A percentile compares a stretch with the other conserved stretches of the same genome.
These are phyloP conservation scores for Acanthisitta chloris DNA, from an alignment of 2,113 vertebrate genomes.

Conservation along the genomic window DNA sequence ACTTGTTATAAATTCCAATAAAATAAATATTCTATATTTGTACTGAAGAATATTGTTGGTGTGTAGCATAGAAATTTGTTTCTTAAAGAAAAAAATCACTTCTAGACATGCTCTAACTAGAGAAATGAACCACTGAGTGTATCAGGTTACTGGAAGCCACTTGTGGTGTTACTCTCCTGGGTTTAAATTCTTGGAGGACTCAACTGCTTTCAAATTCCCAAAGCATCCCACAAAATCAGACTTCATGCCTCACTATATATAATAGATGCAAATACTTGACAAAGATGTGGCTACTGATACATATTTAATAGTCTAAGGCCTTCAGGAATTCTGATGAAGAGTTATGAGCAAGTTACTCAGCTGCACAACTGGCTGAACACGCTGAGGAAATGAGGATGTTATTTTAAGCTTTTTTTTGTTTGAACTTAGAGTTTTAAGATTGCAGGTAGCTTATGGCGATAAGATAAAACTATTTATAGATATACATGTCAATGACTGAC, in stretches of 20 bases:
- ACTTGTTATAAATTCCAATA: background rate
- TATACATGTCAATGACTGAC: background rate
- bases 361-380: background rate
- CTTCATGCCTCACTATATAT: background rate
- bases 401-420: background rate
- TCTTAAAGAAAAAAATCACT: no score
- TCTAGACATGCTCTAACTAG: background rate
- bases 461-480: background rate
- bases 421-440: background rate
- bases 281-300: background rate
- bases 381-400: background rate
- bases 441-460: background rate
- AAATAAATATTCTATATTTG: background rate
- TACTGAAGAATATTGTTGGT: background rate
- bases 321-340: background rate
- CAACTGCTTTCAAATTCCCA: background rate
- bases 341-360: background rate
- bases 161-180: background rate
- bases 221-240: background rate
- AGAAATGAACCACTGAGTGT: background rate
- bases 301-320: background rate
- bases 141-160: background rate
- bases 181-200: background rate
- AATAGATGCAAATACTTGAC: background rate
- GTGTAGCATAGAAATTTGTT: background rate